Base-by-base conservation (phyloP, 2,797 vertebrate genomes). In the Myotis planiceps region DNA sequence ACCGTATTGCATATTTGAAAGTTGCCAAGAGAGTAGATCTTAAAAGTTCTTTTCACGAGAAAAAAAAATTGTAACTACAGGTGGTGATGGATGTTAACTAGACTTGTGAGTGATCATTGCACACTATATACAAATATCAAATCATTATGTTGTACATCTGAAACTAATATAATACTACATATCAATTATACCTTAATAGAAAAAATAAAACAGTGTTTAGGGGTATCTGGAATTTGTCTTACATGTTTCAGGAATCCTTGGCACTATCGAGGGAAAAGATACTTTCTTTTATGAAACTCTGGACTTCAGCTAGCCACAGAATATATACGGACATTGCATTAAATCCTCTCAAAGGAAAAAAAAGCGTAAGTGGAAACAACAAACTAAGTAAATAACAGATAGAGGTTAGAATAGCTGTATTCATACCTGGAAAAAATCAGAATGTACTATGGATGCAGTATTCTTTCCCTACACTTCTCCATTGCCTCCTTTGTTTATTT, bases 201-300 rank as follows among this genome's bases (percentile, higher is more conserved):
- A 88, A 72, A 53, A 66, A 51, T 75, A 88, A 78, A 90, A 60
- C 63, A n/a, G 53, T 37, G 32, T 53, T 94, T 85, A 47, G 42
- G 32, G 23, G n/a, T 74, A 39, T 5, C 71, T 84, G 71, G 9
- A 74, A 49, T 79, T 92, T 93, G 94, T 91, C 45, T 82, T 53
- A 60, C 23, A 90, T 63, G 32, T 60, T 96, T 39, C 9, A 94
- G 60, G 16, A 92, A 88, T 69, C 32, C 4, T 74, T 92, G 65
- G 32, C 82, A 63, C 5, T 45, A 21, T 6, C 47, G 6, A 80
- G 23, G 29, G 21, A 66, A 92, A 83, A 97, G 74, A 68, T 68
- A 34, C 19, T 60, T 60, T 37, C 34, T 86, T 86, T 55, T 82
- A 53, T 21, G 34, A 71, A 92, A 82, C 42, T 65, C 45, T 79